Evolutionary conservation across 92 coral and sea anemone species (phyloP).

Genomic region (Isaurus tuberculatus): DNA sequence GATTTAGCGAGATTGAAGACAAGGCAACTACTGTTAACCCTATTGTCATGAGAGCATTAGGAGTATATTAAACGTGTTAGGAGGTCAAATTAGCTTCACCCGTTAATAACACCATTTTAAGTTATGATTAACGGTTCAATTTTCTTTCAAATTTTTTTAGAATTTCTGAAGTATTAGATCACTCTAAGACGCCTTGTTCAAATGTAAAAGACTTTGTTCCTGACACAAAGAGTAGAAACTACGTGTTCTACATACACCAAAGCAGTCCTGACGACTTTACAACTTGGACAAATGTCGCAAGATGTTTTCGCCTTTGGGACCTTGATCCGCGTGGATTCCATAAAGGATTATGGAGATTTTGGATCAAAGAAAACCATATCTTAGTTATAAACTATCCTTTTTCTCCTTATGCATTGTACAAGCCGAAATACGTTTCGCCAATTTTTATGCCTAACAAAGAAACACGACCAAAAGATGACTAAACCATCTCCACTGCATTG

Average conservation of each 20-base stretch:
- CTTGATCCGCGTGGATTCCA: slow-evolving; percentile 66
- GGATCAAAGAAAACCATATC: slow-evolving; percentile 69
- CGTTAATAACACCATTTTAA: background rate
- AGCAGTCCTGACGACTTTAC: slow-evolving; percentile 8
- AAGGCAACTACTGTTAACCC: no score
- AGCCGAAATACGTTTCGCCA: slow-evolving; percentile 48
- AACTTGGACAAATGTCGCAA: slow-evolving; percentile 61
- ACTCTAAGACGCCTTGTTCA: slow-evolving; percentile 58
- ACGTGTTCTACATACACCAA: slow-evolving; percentile 63
- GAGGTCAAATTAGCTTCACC: no score
- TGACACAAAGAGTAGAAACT: slow-evolving; percentile 49
- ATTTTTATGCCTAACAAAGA: slow-evolving; percentile 55
- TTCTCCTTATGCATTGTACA: slow-evolving; percentile 59
- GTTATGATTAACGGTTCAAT: no score
- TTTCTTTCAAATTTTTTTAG: slow-evolving; percentile 22
- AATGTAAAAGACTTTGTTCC: slow-evolving; percentile 53
- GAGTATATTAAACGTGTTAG: no score
- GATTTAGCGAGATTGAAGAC: no score
- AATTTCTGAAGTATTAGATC: slow-evolving; percentile 49
- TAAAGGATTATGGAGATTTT: slow-evolving; percentile 66
- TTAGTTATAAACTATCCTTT: slow-evolving; percentile 59
- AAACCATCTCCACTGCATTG: no score
- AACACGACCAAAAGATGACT: slow-evolving; percentile 41
- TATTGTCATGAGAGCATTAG: no score
- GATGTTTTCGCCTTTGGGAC: slow-evolving; percentile 68